These are phyloP conservation scores for Eilema griseolum DNA, from an alignment of 2,888 invertebrate species.

Conservation along the genomic window DNA sequence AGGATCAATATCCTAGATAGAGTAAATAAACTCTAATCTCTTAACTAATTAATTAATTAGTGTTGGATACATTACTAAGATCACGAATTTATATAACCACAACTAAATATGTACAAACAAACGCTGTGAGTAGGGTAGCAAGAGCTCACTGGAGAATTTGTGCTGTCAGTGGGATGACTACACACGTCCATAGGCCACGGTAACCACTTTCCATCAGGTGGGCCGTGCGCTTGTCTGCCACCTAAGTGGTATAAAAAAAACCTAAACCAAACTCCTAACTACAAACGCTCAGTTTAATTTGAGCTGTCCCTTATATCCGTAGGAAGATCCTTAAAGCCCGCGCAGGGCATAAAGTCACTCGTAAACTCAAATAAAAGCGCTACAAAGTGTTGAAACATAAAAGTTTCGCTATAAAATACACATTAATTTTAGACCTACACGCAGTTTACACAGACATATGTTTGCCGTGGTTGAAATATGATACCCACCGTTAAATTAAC, in stretches of 20 bases:
- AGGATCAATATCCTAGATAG: background rate
- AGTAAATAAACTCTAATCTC: background rate
- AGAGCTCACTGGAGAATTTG: too few relatives aligned
- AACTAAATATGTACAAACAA: background rate
- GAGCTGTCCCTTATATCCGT: constrained; percentile 31
- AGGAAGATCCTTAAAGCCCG: constrained; percentile 45
- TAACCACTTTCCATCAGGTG: too few relatives aligned
- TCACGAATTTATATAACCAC: background rate
- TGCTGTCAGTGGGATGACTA: too few relatives aligned
- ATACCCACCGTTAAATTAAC: background rate
- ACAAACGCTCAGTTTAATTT: constrained; percentile 7
- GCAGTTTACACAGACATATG: background rate
- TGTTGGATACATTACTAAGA: background rate
- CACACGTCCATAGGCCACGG: too few relatives aligned
- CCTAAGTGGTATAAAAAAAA: too few relatives aligned
- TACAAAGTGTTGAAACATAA: constrained; percentile 45
- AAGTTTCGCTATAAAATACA: constrained; percentile 43
- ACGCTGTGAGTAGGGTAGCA: too few relatives aligned
- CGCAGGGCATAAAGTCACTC: constrained; percentile 49
- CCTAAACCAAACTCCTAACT: background rate
- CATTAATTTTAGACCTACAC: constrained; percentile 28
- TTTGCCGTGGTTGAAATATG: background rate
- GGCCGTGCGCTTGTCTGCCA: too few relatives aligned
- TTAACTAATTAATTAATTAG: background rate
- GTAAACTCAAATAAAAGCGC: constrained; percentile 50